Base-by-base conservation (phyloP, 2,113 vertebrate species). In the Vidua chalybeata region DNA sequence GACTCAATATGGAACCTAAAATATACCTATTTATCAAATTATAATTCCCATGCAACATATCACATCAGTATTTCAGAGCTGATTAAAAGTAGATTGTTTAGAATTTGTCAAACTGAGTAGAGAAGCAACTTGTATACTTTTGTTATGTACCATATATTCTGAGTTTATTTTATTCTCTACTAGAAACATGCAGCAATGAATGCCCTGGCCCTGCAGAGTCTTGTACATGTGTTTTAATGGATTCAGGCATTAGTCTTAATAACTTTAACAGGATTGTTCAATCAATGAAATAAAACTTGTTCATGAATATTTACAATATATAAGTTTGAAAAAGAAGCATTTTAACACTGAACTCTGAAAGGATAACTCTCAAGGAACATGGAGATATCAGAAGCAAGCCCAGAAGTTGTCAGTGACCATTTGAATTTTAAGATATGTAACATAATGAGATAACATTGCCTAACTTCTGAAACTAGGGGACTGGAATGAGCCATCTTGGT, bases 21-120 rank as follows among this genome's bases (percentile, higher is more conserved):
- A 96, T 96, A 92, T 91, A 85, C 92, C 88, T 56, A 97, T 97
- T 98, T 98, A 97, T 98, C 97, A 98, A 97, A 94, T 94, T 95
- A 75, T 90, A 97, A 94, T 97, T 96, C 76, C 64, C 74, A 95
- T 94, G 56, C 15, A 95, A 89, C 93, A 74, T 93, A 97, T 90
- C 95, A 92, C 96, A 97, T 95, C 89, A 87, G 48, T 85, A 95
- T 96, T 96, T 97, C 93, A 95, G 43, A 94, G 67, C 67, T 97
- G 85, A 97, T 95, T 90, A 96, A 88, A 96, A 97, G 58, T 86
- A 81, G 93, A 96, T 95, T 89, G 56, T 92, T 97, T 87, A 83
- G 54, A 93, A 92, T 95, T 96, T 91, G 46, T 96, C 79, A 88
- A 91, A 92, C 48, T 89, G 63, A 54, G 9, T 87, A 95, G 78